Conservation (phyloP, 2,797 vertebrate species). For the Gobionotothen gibberifrons region DNA sequence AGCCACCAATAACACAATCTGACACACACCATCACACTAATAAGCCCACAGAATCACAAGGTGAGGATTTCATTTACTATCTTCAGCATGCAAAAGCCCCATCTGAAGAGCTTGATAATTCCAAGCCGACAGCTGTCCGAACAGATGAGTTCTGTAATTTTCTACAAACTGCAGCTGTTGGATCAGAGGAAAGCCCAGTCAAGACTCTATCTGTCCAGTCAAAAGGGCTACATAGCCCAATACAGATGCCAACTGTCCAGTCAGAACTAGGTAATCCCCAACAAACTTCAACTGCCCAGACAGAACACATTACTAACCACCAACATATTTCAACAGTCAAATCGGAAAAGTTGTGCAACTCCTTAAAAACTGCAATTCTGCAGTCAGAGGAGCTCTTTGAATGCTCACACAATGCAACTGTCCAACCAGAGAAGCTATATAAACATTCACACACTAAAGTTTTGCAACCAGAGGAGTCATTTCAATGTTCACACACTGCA, state of each 20-base stretch:
- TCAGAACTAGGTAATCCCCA: slow-evolving; percentile 26
- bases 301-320: slow-evolving; percentile 30
- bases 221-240: slow-evolving; percentile 30
- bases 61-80: slow-evolving; percentile 63
- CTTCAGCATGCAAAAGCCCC: slow-evolving; percentile 50
- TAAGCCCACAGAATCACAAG: slow-evolving; percentile 57
- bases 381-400: slow-evolving; percentile 11
- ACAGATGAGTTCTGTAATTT: slow-evolving; percentile 45
- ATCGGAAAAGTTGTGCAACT: slow-evolving; percentile 35
- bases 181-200: slow-evolving; percentile 52
- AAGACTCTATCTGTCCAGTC: slow-evolving; percentile 29
- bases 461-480: slow-evolving; percentile 10
- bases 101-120: slow-evolving; percentile 47
- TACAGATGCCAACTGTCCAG: slow-evolving; percentile 23
- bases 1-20: slow-evolving; percentile 51
- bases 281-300: slow-evolving; percentile 28
- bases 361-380: slow-evolving; percentile 27
- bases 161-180: slow-evolving; percentile 42
- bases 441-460: not conserved
- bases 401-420: not conserved
- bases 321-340: slow-evolving; percentile 33
- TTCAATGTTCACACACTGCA: not conserved
- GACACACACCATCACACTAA: slow-evolving; percentile 52
- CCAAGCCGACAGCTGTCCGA: slow-evolving; percentile 43
- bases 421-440: slow-evolving; percentile 15